These are phyloP conservation scores for Riparia riparia DNA, from an alignment of 2,113 vertebrate genomes.

Conservation along the genomic window DNA sequence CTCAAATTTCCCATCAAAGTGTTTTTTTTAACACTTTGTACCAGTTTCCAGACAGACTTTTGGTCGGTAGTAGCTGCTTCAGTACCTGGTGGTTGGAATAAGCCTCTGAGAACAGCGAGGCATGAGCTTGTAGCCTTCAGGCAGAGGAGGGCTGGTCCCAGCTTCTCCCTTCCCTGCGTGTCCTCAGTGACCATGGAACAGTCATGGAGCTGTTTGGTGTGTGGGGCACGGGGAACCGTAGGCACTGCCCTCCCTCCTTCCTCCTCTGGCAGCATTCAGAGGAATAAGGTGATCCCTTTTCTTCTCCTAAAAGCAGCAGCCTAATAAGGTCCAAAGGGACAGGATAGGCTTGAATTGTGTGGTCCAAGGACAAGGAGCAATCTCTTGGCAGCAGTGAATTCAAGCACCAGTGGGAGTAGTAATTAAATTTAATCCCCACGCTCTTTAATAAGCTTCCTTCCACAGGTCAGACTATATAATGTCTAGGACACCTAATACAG, in stretches of 20 bases:
- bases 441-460: neutral
- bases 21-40: neutral
- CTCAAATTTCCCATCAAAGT: neutral
- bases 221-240: fast-evolving
- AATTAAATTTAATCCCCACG: neutral
- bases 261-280: neutral
- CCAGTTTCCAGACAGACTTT: neutral
- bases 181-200: too few relatives aligned
- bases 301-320: neutral
- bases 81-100: neutral
- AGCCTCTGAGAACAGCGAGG: neutral
- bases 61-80: neutral
- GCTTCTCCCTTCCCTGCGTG: neutral
- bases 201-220: too few relatives aligned
- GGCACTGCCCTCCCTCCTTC: neutral
- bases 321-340: neutral
- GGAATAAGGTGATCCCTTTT: neutral
- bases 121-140: neutral
- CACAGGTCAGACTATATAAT: neutral
- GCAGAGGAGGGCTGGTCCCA: neutral
- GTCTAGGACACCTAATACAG: neutral
- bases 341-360: neutral
- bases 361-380: neutral
- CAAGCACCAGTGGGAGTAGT: neutral
- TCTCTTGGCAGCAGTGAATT: neutral